Percentiles rank a stretch among this genome's conserved stretches.
These are phyloP conservation scores for Galleria mellonella DNA, from an alignment of 1,140 invertebrate genomes.

Conservation along the genomic window DNA sequence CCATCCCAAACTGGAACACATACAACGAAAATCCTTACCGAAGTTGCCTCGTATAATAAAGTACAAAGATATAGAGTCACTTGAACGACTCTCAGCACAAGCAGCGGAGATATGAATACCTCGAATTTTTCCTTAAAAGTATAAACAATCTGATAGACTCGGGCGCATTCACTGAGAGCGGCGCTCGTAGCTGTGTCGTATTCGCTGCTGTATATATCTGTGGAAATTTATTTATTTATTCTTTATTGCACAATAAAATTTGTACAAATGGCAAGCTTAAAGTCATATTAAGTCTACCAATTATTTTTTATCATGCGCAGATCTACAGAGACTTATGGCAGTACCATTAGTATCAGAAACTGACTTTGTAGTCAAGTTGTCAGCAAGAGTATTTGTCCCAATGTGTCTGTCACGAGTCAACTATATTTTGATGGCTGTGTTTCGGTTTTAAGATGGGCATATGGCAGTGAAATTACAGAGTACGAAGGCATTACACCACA, in stretches of 20 bases:
- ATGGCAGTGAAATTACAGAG: no score
- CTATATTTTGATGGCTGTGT: no score
- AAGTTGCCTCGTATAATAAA: slow-evolving; percentile 47
- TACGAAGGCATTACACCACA: no score
- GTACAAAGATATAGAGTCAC: slow-evolving; percentile 57
- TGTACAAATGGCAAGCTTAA: no score
- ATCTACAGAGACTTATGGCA: no score
- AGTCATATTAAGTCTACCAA: neutral
- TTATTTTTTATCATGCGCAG: neutral
- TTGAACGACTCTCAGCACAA: slow-evolving; percentile 47
- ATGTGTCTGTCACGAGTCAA: no score
- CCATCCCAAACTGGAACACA: neutral
- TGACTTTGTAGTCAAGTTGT: no score
- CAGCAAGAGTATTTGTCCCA: no score
- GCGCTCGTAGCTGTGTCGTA: slow-evolving; percentile 30
- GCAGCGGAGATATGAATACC: slow-evolving; percentile 46
- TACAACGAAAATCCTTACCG: slow-evolving; percentile 36
- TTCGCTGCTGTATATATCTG: slow-evolving; percentile 40
- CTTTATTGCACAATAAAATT: no score
- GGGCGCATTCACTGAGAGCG: slow-evolving; percentile 38
- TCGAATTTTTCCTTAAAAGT: slow-evolving; percentile 40
- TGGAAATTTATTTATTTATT: no score
- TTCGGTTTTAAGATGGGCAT: no score
- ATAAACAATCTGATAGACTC: slow-evolving; percentile 27
- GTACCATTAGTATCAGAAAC: no score